Conservation (phyloP, 1,140 invertebrate species). For the Zaprionus camerounensis region DNA sequence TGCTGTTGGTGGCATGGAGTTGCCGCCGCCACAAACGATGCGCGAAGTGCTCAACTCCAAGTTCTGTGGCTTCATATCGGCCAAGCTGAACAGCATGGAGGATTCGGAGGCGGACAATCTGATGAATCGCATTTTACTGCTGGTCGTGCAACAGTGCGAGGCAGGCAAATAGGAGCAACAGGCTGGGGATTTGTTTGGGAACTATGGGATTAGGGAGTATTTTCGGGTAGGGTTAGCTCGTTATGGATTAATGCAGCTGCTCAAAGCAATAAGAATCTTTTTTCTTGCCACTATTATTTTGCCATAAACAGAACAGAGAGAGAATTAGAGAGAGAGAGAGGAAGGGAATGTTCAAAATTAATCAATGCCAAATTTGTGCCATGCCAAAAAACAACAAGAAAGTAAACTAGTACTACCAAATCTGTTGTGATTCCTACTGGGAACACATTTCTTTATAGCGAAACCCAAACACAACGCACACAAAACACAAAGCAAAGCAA, state of each 20-base stretch:
- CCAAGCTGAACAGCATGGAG: constrained; percentile 82
- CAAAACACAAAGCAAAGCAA: constrained; percentile 43
- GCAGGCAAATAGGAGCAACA: constrained; percentile 44
- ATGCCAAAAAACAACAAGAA: constrained; percentile 73
- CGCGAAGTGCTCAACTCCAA: constrained; percentile 80
- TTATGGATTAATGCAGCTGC: constrained; percentile 61
- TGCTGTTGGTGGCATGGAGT: constrained; percentile 50
- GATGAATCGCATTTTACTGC: constrained; percentile 80
- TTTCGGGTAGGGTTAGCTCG: constrained; percentile 38
- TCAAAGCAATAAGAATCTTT: constrained; percentile 45
- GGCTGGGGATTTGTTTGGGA: neutral
- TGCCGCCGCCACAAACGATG: constrained; percentile 76
- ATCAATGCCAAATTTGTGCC: constrained; percentile 76
- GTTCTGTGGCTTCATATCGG: constrained; percentile 82
- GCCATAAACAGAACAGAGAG: constrained; percentile 49
- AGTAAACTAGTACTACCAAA: constrained; percentile 43
- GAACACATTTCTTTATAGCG: constrained; percentile 26
- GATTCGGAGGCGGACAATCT: constrained; percentile 81
- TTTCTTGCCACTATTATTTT: constrained; percentile 48
- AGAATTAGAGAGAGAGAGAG: neutral
- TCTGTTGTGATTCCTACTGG: constrained; percentile 14
- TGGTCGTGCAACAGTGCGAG: constrained; percentile 74
- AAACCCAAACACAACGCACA: constrained; percentile 37
- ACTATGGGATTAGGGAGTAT: constrained; percentile 12
- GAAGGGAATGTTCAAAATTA: constrained; percentile 15